Conservation (phyloP, 2,113 vertebrate genomes). For the Choloepus hoffmanni region DNA sequence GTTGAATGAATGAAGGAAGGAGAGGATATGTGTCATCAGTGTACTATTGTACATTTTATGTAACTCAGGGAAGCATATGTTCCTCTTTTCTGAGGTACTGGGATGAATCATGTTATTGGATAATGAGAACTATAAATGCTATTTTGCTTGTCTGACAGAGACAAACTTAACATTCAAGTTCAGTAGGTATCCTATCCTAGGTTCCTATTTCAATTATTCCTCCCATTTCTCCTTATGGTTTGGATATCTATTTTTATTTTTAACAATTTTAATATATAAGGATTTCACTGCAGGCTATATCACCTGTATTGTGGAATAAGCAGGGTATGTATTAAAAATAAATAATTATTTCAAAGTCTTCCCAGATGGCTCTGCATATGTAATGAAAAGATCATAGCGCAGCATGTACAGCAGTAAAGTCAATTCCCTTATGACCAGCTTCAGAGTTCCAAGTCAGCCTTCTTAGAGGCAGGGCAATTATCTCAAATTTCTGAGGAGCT, state of each 20-base stretch:
- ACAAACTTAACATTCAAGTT: not conserved
- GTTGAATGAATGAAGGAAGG: not conserved
- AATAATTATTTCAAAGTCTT: slow-evolving; percentile 16
- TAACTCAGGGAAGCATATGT: not conserved
- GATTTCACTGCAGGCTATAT: not conserved
- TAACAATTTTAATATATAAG: not conserved
- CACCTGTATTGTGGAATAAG: slow-evolving; percentile 7
- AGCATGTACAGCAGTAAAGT: not conserved
- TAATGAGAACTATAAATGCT: not conserved
- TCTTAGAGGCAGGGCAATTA: not conserved
- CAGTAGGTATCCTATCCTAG: not conserved
- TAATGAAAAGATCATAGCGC: not conserved
- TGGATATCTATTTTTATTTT: slow-evolving; percentile 35
- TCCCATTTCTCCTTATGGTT: not conserved
- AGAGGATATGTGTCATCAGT: not conserved
- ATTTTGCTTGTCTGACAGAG: not conserved
- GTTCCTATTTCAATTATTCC: not conserved
- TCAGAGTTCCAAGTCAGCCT: not conserved
- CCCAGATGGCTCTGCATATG: not conserved
- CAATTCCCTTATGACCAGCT: not conserved
- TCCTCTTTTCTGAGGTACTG: not conserved
- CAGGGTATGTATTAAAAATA: slow-evolving; percentile 12
- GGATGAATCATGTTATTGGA: not conserved
- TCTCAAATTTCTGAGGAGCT: not conserved
- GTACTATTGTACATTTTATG: not conserved